A percentile compares a stretch with the other conserved stretches of the same genome.
Conservation (phyloP, 2,888 invertebrate genomes). For the Ctenicera cuprea region DNA sequence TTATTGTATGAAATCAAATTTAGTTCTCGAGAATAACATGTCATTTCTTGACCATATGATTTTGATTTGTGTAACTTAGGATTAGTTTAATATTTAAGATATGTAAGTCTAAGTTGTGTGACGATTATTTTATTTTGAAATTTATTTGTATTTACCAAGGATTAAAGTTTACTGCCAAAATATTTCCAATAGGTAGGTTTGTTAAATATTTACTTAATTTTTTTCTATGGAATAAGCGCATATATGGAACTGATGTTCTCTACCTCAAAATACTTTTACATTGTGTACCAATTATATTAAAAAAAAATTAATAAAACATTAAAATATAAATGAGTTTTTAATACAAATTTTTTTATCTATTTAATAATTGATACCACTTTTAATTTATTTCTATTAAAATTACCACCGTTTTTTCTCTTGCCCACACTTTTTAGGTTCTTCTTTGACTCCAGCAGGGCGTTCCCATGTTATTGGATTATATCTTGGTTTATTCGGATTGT, state of each 20-base stretch:
- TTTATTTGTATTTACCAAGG: not conserved
- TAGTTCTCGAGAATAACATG: not conserved
- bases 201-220: constrained; percentile 7
- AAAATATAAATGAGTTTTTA: not conserved
- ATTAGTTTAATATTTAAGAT: not conserved
- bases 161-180: constrained; percentile 13
- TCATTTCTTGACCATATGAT: not conserved
- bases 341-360: not conserved
- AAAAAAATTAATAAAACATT: not conserved
- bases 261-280: constrained; percentile 13
- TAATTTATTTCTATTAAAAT: too few relatives aligned
- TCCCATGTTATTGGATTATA: constrained; percentile 52
- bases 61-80: not conserved
- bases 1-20: not conserved
- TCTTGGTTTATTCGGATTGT: constrained; percentile 8
- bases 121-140: not conserved
- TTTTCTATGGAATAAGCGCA: not conserved
- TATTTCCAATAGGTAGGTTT: not conserved
- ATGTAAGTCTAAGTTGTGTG: constrained; percentile 4
- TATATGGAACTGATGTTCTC: constrained; percentile 14
- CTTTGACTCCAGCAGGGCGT: constrained; percentile 22
- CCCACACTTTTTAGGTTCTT: constrained; percentile 14
- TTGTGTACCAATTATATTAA: not conserved
- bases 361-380: too few relatives aligned
- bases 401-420: not conserved